Evolutionary conservation across 2,797 vertebrate species (phyloP), one percentile per base, ranked within the genome.

Genomic region (Rhodeus uyekii): DNA sequence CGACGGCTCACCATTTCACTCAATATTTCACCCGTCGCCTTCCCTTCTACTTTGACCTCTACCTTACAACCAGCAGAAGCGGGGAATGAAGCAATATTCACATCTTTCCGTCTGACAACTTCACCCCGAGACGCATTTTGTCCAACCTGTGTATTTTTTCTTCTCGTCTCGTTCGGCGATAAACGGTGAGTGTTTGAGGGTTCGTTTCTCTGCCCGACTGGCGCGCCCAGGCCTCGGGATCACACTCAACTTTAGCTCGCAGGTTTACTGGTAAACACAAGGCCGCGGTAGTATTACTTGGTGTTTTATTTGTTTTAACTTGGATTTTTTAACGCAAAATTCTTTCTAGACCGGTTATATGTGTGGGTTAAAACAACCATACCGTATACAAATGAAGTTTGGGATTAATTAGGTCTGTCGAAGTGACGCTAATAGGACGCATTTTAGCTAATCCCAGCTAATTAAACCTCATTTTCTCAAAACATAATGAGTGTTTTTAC

Each of bases 231-330:
- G 95, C 94, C 95, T 93, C 9, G 87, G 85, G 89, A 80, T 90
- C 89, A 85, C 90, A 32, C 65, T 86, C 91, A 94, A 95, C 93
- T 94, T 88, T 89, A 94, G 46, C 6, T 83, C 91, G 68, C 81
- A 93, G 75, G 89, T 83, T 76, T 24, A 16, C 14, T 34, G 19
- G 76, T 86, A 88, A 87, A 87, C 78, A 82, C 53, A 48, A 82
- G 90, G 89, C 90, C 90, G 63, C 29, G 14, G 71, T 79, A 27
- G 24, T 34, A 10, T 24, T 55, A 44, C 44, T 64, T 13, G 29
- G 8, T 24, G 32, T 29, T 50, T 61, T 78, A n/a, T 64, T 22
- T 27, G 13, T 36, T 44, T 83, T 53, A 1, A 3, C 24, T 68
- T 36, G 44, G 1, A 18, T 32, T 58, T 32, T 64, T 29, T 22